phyloP scores from a whole-genome alignment of 1,140 invertebrate genomes.

The Lerema accius region DNA sequence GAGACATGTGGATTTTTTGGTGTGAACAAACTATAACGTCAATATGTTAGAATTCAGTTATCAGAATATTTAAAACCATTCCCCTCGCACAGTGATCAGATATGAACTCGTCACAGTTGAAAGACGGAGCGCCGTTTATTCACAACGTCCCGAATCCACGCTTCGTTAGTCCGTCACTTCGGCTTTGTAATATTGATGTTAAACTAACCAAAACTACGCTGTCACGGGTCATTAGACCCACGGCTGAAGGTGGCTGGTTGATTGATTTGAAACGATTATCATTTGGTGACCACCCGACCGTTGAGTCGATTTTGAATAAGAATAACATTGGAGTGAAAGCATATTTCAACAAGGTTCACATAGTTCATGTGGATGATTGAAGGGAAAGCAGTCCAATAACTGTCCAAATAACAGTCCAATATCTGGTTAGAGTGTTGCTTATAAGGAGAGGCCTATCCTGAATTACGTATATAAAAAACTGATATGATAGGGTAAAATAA shows the following conservation, averaged over 20 bases:
- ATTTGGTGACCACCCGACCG: slow-evolving; percentile 49
- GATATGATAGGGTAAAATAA: no score
- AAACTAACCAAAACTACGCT: slow-evolving; percentile 55
- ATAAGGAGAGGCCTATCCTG: no score
- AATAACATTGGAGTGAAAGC: not conserved
- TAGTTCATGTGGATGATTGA: no score
- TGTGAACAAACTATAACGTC: not conserved
- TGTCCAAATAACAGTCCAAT: no score
- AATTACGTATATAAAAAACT: no score
- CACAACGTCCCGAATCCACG: slow-evolving; percentile 19
- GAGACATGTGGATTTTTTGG: no score
- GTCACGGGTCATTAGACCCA: slow-evolving; percentile 56
- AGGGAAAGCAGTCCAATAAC: no score
- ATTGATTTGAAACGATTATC: slow-evolving; percentile 58
- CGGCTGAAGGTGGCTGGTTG: slow-evolving; percentile 55
- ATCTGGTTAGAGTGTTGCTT: no score
- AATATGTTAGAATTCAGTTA: slow-evolving; percentile 13
- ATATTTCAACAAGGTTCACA: no score
- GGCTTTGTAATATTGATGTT: slow-evolving; percentile 50
- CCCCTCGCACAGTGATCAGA: slow-evolving; percentile 9
- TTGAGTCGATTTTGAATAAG: slow-evolving; percentile 22
- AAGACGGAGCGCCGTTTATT: slow-evolving; percentile 6
- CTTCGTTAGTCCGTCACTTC: slow-evolving; percentile 50
- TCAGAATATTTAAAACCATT: not conserved
- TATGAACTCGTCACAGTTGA: slow-evolving; percentile 24